phyloP scores from a whole-genome alignment of 2,888 invertebrate genomes.

The Xanthia icteritia region DNA sequence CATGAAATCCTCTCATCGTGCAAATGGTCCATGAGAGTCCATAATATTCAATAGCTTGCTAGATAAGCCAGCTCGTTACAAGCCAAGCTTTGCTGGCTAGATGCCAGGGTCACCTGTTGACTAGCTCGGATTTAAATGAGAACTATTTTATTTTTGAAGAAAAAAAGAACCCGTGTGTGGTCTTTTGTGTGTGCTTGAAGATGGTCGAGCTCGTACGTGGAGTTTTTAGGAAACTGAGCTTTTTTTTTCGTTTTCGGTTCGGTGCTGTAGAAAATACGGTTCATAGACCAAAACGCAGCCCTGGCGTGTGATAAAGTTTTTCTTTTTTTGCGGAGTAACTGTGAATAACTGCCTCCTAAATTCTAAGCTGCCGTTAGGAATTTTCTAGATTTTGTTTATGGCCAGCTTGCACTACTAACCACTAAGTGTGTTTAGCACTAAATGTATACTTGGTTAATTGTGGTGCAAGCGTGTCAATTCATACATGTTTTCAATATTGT shows the following conservation, averaged over 20 bases:
- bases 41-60: conserved; percentile 71
- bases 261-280: not conserved
- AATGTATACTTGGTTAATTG: no score
- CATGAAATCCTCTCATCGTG: conserved; percentile 20
- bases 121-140: conserved; percentile 66
- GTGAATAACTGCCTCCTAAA: not conserved
- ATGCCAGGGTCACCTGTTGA: conserved; percentile 83
- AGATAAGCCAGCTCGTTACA: conserved; percentile 68
- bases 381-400: not conserved
- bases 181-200: conserved; percentile 34
- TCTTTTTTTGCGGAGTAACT: not conserved
- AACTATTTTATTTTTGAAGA: conserved; percentile 59
- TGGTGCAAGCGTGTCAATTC: no score
- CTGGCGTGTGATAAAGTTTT: not conserved
- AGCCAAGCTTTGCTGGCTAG: conserved; percentile 68
- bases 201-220: not conserved
- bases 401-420: not conserved
- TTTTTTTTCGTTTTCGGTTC: not conserved
- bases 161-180: not conserved
- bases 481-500: no score
- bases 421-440: not conserved
- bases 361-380: not conserved
- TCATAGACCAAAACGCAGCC: not conserved
- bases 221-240: conserved; percentile 18
- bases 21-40: conserved; percentile 58